Evolutionary conservation across 2,888 invertebrate species (phyloP), one percentile per base, ranked within the genome.

Genomic region (Leptogaster cylindrica): DNA sequence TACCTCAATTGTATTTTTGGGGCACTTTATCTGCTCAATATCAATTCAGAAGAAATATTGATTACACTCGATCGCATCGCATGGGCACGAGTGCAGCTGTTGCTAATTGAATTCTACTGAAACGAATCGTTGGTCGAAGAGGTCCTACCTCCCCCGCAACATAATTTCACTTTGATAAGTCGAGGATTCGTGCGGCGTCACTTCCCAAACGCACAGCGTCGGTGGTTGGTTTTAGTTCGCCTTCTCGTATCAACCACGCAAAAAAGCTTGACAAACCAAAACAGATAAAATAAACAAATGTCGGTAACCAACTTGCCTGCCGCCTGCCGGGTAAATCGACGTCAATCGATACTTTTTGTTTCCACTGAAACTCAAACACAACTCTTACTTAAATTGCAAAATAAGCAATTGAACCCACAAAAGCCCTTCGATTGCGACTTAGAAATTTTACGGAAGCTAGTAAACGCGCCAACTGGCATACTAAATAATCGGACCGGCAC

Each of bases 31-130:
- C 41, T n/a, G 14, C 3, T 6, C 10, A 18, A 12, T 55, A 20
- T 33, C 36, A 46, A 23, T 14, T 25, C 25, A 6, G 20, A 55
- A 23, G 39, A 55, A 55, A 55, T 55, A 55, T 55, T 55, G 36
- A 55, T 55, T 55, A 25, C 36, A 39, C n/a, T 12, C 55, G 55
- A 55, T 55, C 55, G 39, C 39, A 55, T 55, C 55, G 39, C 39
- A 14, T 39, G 55, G 55, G 39, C 55, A 55, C 39, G 55, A 55
- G 39, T 39, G 55, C 39, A 20, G 20, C n/a, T 55, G 36, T 31
- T 36, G 55, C 55, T 55, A 55, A 55, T 55, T 55, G 55, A 55
- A 55, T 18, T 16, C 14, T 41, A 41, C 10, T 41, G 41, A 41
- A 41, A 7, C 14, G 18, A 1, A 16, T 41, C 20, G 41, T 7